A percentile compares a stretch with the other conserved stretches of the same genome.
Conservation (phyloP, 2,888 invertebrate genomes). For the Metallyticus violacea region DNA sequence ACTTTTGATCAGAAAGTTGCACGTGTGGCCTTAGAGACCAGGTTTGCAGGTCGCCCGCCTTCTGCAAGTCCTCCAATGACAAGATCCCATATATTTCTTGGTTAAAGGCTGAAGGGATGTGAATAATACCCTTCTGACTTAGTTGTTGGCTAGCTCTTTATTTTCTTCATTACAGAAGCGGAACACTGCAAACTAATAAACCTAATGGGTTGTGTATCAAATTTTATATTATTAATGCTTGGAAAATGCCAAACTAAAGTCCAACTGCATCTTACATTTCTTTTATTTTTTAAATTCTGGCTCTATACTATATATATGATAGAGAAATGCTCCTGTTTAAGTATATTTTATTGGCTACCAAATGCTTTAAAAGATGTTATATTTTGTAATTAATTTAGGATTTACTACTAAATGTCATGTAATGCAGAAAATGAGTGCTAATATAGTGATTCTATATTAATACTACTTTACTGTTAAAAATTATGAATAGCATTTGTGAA, state of each 20-base stretch:
- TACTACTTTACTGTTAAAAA: neutral
- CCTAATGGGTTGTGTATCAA: no score
- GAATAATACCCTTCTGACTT: neutral
- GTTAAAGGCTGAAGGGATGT: conserved; percentile 24
- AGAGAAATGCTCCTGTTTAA: no score
- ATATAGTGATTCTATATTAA: neutral
- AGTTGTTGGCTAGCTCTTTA: neutral
- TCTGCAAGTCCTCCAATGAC: conserved; percentile 39
- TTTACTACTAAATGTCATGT: neutral
- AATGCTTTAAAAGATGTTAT: neutral
- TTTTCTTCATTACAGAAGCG: neutral
- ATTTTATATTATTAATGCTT: no score
- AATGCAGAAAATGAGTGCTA: neutral
- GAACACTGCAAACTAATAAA: no score
- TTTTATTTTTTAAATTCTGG: no score
- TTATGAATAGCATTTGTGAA: neutral
- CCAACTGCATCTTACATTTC: no score
- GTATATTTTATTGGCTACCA: no score
- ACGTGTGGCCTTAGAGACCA: conserved; percentile 37
- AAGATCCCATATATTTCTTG: conserved; percentile 40
- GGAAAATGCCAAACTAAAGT: no score
- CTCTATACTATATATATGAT: no score
- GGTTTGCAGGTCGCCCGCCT: conserved; percentile 37
- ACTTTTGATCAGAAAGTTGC: conserved; percentile 41
- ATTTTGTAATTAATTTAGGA: neutral